Base-by-base conservation (phyloP, 1,140 invertebrate species). In the Macrotrachela quadricornifera region DNA sequence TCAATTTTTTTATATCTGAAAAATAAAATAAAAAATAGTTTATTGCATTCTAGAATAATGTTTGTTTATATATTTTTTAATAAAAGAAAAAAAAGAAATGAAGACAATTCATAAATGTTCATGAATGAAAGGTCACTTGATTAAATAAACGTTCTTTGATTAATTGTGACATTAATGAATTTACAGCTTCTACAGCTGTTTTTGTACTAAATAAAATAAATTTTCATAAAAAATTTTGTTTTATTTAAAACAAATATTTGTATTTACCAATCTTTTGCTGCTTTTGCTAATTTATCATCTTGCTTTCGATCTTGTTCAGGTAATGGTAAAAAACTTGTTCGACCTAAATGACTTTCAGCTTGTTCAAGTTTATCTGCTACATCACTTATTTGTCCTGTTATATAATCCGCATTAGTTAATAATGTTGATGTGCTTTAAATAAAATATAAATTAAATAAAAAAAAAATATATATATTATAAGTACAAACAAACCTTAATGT, bases 61-160 rank as follows among this genome's bases (percentile, higher is more conserved):
- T 4, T 30, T 4, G 21, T 30, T 4, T 30, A 30, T 30, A 30
- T 30, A 4, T 30, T 30, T 30, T 30, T 30, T 8, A 30, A 30
- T 30, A 30, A 30, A 30, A 30, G 8, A 30, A 30, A 30, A 8
- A 30, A 30, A 30, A 30, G 21, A 30, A 4, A 30, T 30, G 21
- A 2, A 30, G 21, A 8, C 8, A 30, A n/a, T n/a, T n/a, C n/a
- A n/a, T n/a, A n/a, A n/a, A 30, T 30, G 21, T 30, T 30, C 8
- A 30, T 30, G 21, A 30, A 30, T 30, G 21, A 8, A 30, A 30
- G 2, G 21, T 30, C 21, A 75, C 71, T 61, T 87, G 83, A 72
- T 94, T 96, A 64, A 96, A 95, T 0, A 96, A 73, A 62, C 81
- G 75, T 64, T 95, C 86, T 70, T 96, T 96, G 56, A 94, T 85